Conservation (phyloP, 1,140 invertebrate species). For the Ooceraea biroi region DNA sequence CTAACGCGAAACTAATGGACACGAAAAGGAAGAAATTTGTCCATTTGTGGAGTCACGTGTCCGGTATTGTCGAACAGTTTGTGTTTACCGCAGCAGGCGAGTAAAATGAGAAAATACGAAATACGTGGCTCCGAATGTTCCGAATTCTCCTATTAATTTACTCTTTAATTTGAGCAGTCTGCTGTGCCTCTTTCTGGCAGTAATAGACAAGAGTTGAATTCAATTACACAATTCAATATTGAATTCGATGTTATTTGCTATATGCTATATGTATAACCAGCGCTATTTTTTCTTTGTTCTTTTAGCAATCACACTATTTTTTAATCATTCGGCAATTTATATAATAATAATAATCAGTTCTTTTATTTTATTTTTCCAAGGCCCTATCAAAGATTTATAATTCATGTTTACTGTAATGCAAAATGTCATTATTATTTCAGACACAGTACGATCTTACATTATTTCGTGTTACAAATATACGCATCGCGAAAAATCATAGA, state of each 20-base stretch:
- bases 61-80: slow-evolving; percentile 8
- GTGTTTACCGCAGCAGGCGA: background rate
- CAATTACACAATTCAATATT: slow-evolving; percentile 20
- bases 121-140: slow-evolving; percentile 31
- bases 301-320: no score
- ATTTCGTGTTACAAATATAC: background rate
- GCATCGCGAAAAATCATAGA: slow-evolving; percentile 14
- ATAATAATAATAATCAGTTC: background rate
- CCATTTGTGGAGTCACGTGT: slow-evolving; percentile 27
- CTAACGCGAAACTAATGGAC: slow-evolving; percentile 55
- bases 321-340: no score
- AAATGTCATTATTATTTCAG: background rate
- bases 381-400: background rate
- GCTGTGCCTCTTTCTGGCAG: background rate
- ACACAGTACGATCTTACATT: background rate
- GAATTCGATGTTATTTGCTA: no score
- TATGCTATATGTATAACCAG: no score
- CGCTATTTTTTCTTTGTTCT: no score
- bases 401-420: background rate
- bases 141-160: background rate
- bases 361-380: background rate
- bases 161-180: slow-evolving; percentile 43
- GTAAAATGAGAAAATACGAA: slow-evolving; percentile 10
- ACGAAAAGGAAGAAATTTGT: slow-evolving; percentile 43
- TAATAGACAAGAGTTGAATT: slow-evolving; percentile 4